phyloP scores from a whole-genome alignment of 2,113 vertebrate genomes.

The Taurulus bubalis region DNA sequence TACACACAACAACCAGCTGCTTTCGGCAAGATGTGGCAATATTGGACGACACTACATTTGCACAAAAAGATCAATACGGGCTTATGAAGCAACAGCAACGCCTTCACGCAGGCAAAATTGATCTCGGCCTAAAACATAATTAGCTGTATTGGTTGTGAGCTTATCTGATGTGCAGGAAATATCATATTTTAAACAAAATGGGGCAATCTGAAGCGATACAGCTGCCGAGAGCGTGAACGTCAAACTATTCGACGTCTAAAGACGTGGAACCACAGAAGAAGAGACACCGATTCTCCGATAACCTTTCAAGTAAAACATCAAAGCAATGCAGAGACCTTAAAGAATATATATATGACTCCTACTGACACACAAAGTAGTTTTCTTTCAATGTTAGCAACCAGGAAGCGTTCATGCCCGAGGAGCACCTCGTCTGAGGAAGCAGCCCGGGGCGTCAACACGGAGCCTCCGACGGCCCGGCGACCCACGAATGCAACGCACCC shows the following conservation, averaged over 20 bases:
- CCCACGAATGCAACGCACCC: conserved; percentile 6
- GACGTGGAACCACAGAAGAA: not conserved
- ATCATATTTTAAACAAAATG: not conserved
- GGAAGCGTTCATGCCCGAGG: conserved; percentile 18
- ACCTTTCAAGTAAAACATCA: not conserved
- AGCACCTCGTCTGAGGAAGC: conserved; percentile 3
- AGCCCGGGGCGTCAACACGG: not conserved
- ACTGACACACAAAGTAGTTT: not conserved
- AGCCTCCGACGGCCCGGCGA: conserved; percentile 1
- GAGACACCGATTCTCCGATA: too few relatives aligned
- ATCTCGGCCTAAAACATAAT: not conserved
- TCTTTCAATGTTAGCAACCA: conserved; percentile 22
- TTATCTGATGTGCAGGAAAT: not conserved
- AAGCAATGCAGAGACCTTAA: not conserved
- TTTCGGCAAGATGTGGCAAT: not conserved
- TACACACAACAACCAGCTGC: not conserved
- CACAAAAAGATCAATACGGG: conserved; percentile 9
- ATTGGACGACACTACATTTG: not conserved
- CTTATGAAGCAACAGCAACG: not conserved
- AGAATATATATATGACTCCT: not conserved
- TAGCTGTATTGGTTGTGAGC: not conserved
- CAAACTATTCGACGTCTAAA: too few relatives aligned
- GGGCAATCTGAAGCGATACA: too few relatives aligned
- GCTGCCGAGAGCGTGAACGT: too few relatives aligned
- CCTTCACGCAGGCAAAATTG: not conserved